phyloP scores from a whole-genome alignment of 53 echinoderm and acorn worm species.

The Echinometra lucunter region DNA sequence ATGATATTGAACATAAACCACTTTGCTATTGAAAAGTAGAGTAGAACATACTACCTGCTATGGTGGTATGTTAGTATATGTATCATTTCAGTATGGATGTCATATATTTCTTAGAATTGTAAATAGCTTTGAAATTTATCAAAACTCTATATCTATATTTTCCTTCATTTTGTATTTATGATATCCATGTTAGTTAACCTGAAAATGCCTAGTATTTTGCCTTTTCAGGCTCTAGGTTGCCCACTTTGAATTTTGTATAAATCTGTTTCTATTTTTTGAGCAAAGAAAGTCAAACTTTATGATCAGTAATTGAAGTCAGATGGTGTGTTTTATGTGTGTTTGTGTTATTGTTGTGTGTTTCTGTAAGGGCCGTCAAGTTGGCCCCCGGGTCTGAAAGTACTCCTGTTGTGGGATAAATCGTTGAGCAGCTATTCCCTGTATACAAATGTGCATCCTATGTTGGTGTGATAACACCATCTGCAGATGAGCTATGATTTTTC shows the following conservation, averaged over 20 bases:
- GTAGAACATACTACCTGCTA: neutral
- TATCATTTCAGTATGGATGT: conserved; percentile 28
- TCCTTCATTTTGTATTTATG: conserved; percentile 59
- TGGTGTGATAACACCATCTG: neutral
- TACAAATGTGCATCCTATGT: too few species aligned
- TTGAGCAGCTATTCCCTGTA: too few species aligned
- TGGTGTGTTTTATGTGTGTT: neutral
- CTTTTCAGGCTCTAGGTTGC: conserved; percentile 17
- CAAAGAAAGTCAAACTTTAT: neutral
- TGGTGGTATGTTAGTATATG: neutral
- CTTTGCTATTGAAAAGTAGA: neutral
- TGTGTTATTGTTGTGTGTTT: conserved; percentile 1
- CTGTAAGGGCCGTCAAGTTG: neutral
- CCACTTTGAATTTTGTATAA: conserved; percentile 41
- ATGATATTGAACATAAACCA: neutral
- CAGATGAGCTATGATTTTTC: too few species aligned
- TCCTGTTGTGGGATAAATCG: neutral
- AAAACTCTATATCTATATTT: conserved; percentile 49
- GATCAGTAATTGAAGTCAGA: neutral
- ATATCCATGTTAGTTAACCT: neutral
- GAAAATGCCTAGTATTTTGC: conserved; percentile 30
- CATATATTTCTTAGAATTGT: conserved; percentile 54
- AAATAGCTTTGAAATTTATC: conserved; percentile 40
- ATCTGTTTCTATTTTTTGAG: conserved; percentile 56
- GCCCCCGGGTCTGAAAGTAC: neutral